A percentile compares a stretch with the other conserved stretches of the same genome.
phyloP scores from a whole-genome alignment of 2,888 invertebrate genomes.

The Drosophila affinis region DNA sequence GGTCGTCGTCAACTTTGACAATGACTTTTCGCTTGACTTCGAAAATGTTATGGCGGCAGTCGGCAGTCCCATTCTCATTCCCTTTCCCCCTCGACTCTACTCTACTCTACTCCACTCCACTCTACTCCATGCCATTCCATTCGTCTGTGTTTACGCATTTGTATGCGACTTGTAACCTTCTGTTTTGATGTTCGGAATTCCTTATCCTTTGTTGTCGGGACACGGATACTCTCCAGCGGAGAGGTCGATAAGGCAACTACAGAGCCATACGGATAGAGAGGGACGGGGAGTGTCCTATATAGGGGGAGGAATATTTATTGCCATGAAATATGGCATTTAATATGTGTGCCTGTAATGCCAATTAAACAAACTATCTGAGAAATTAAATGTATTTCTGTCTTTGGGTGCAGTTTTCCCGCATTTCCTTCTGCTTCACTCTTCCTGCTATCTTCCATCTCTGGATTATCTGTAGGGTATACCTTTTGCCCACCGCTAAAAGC shows the following conservation, averaged over 20 bases:
- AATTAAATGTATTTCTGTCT: too few relatives aligned
- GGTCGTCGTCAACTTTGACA: slow-evolving; percentile 62
- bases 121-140: background rate
- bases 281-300: too few relatives aligned
- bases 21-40: slow-evolving; percentile 73
- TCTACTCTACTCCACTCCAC: background rate
- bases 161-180: slow-evolving; percentile 33
- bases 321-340: too few relatives aligned
- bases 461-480: slow-evolving; percentile 1
- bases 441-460: too few relatives aligned
- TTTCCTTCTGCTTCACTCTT: too few relatives aligned
- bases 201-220: slow-evolving; percentile 20
- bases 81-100: background rate
- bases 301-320: too few relatives aligned
- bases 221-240: slow-evolving; percentile 10
- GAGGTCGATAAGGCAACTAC: slow-evolving; percentile 30
- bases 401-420: too few relatives aligned
- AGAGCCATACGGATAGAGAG: too few relatives aligned
- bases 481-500: slow-evolving; percentile 8
- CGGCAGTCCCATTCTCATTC: background rate
- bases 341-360: background rate
- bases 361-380: background rate
- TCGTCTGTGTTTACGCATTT: slow-evolving; percentile 32
- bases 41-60: slow-evolving; percentile 53
- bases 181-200: slow-evolving; percentile 34